Base-by-base conservation (phyloP, 2,113 vertebrate species). In the Clarias macrocephalus region DNA sequence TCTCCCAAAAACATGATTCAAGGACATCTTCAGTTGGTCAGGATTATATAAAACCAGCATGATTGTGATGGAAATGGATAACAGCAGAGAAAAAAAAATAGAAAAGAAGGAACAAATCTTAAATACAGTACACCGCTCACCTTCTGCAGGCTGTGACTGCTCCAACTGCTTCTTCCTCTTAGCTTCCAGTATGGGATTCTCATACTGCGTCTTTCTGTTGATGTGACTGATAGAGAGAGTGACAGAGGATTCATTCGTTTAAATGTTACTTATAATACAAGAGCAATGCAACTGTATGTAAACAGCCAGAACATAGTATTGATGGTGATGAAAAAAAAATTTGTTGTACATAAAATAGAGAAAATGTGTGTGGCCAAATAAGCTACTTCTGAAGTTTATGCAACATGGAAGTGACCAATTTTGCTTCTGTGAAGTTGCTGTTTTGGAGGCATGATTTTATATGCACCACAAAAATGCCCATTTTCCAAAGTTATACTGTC, bases 121-220 rank as follows among this genome's bases (percentile, higher is more conserved):
- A 91, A 88, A 93, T 92, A 91, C 33, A 37, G 33, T 37, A 37
- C 93, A 92, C 91, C 93, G 93, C 97, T 95, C 93, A 99, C 98
- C 98, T 98, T 99, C 97, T 88, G 96, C 95, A 87, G 96, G 96
- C 84, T 96, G 97, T 91, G 96, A 97, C 57, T 98, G 97, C 10
- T 97, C 97, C 13, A 97, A 94, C 91, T 99, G 98, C 87, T 97
- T 97, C 95, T 98, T 98, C 92, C 97, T 94, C 94, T 99, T 99
- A 2, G 97, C 98, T 95, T 99, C 98, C 88, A 98, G 92, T 91
- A 99, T 94, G 2, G 98, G 98, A 92, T 99, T 99, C 92, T 99
- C 98, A 92, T 99, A 99, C 90, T 99, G 98, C 0, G 98, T 99
- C 95, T 99, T 99, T 93, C 98, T 95, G 97, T 99, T 99, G 94